Conservation (phyloP, 2,888 invertebrate genomes). For the Gymnocheta viridis region DNA sequence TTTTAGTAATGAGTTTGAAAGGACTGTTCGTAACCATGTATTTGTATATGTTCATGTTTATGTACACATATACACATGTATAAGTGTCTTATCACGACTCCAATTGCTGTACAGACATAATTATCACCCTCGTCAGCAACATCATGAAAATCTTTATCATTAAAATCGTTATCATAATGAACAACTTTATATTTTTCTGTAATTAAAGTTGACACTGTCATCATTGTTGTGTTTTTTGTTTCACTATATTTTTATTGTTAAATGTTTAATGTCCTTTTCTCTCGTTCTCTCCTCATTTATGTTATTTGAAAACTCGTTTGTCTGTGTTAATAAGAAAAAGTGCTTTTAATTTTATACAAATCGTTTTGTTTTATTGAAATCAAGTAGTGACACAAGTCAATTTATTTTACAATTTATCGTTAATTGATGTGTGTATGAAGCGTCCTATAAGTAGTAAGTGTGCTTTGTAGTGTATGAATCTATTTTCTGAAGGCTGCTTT, state of each 20-base stretch:
- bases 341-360: background rate
- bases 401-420: constrained; percentile 80
- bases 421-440: constrained; percentile 75
- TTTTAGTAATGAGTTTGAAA: background rate
- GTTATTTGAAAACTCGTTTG: background rate
- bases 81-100: constrained; percentile 12
- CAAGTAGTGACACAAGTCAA: constrained; percentile 79
- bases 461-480: background rate
- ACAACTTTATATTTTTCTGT: constrained; percentile 15
- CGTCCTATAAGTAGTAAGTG: constrained; percentile 32
- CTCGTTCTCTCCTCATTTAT: background rate
- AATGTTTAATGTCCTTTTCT: background rate
- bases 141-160: constrained; percentile 26
- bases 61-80: no score
- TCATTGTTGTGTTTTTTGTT: background rate
- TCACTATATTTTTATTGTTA: constrained; percentile 20
- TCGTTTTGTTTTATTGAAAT: constrained; percentile 70
- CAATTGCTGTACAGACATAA: constrained; percentile 21
- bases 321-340: background rate
- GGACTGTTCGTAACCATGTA: background rate
- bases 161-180: constrained; percentile 26
- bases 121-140: constrained; percentile 42
- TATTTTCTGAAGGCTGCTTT: background rate
- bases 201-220: constrained; percentile 29
- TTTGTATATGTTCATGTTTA: background rate